Evolutionary conservation across 2,113 vertebrate species (phyloP).

Genomic region (Lepus americanus): DNA sequence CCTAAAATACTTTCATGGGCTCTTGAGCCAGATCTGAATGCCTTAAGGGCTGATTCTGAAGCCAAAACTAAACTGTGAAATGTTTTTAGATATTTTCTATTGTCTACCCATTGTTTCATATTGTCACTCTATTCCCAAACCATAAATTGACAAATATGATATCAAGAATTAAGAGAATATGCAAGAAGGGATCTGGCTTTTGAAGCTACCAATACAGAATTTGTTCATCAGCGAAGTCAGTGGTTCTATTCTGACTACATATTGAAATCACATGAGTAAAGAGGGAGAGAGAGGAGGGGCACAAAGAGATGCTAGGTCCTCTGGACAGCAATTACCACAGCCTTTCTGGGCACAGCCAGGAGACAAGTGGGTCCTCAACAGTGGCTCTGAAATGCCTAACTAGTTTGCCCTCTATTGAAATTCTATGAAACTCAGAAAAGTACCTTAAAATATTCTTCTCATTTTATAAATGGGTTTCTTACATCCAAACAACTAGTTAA

Average conservation of each 20-base stretch:
- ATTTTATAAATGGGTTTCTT: constrained; percentile 4
- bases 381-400: constrained; percentile 30
- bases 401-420: constrained; percentile 16
- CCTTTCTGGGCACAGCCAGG: neutral
- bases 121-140: neutral
- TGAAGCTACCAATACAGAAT: neutral
- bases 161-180: constrained; percentile 8
- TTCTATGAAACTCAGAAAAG: constrained; percentile 26
- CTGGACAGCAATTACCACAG: neutral
- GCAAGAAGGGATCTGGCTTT: constrained; percentile 22
- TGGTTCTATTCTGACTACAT: neutral
- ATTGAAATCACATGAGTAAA: neutral
- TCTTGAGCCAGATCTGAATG: no score
- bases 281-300: neutral
- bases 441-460: neutral
- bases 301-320: neutral
- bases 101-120: constrained; percentile 1
- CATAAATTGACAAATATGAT: neutral
- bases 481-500: neutral
- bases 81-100: neutral
- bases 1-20: no score
- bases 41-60: neutral
- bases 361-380: neutral
- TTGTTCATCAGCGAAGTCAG: neutral
- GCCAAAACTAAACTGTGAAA: neutral